These are phyloP conservation scores for Caenorhabditis sp. DNA, from an alignment of 2,888 invertebrate genomes.

Conservation along the genomic window DNA sequence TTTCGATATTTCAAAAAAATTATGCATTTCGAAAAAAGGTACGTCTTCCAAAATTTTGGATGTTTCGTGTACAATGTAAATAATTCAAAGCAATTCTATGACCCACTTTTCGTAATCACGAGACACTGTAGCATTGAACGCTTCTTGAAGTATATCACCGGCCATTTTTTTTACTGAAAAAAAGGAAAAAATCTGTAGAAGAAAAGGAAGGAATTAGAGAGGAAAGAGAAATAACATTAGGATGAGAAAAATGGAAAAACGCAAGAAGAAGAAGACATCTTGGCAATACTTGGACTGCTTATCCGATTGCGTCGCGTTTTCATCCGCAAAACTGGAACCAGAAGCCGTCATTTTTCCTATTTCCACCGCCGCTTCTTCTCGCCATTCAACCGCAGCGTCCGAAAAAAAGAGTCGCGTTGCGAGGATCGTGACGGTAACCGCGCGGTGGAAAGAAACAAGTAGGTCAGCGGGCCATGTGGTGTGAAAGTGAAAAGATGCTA, in stretches of 20 bases:
- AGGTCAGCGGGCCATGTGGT: constrained; percentile 53
- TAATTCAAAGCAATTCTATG: too few relatives aligned
- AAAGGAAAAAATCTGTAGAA: not conserved
- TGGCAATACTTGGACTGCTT: constrained; percentile 18
- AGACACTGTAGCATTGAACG: constrained; percentile 73
- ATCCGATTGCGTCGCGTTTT: constrained; percentile 11
- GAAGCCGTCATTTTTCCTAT: constrained; percentile 17
- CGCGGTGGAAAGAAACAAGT: constrained; percentile 45
- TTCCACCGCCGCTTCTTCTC: not conserved
- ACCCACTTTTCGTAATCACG: constrained; percentile 74
- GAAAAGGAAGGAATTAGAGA: not conserved
- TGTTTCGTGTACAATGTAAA: too few relatives aligned
- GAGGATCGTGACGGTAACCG: constrained; percentile 14
- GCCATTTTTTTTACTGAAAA: constrained; percentile 20
- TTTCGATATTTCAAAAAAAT: not conserved
- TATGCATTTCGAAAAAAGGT: not conserved
- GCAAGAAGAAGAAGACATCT: constrained; percentile 12
- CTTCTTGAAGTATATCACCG: constrained; percentile 64
- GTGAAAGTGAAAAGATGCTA: constrained; percentile 39
- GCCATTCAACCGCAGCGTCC: constrained; percentile 6
- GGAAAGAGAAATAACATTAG: too few relatives aligned
- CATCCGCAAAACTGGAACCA: constrained; percentile 35
- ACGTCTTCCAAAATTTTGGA: too few relatives aligned
- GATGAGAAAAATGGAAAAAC: constrained; percentile 9
- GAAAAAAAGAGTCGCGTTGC: constrained; percentile 33